Conservation (phyloP, 2,888 invertebrate genomes). For the Digitonthophagus gazella region DNA sequence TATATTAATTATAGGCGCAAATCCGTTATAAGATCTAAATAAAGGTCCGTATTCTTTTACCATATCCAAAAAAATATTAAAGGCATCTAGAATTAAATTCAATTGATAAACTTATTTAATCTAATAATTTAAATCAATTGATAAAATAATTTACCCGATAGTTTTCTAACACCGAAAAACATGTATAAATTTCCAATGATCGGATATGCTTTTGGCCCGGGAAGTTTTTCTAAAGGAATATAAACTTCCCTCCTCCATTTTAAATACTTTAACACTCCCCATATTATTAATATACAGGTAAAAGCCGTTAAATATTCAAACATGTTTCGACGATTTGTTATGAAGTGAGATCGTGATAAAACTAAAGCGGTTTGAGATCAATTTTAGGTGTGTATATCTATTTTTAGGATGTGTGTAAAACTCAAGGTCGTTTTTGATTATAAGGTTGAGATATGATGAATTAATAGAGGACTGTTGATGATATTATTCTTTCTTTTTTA, state of each 20-base stretch:
- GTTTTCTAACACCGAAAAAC: neutral
- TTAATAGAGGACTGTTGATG: no score
- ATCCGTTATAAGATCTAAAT: slow-evolving; percentile 36
- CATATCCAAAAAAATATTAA: neutral
- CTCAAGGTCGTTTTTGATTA: no score
- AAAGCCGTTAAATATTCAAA: neutral
- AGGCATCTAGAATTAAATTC: neutral
- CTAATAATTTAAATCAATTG: neutral
- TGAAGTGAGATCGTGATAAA: no score
- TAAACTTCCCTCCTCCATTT: slow-evolving; percentile 19
- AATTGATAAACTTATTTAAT: no score
- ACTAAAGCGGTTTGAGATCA: no score
- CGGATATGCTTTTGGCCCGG: slow-evolving; percentile 17
- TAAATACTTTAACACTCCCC: neutral
- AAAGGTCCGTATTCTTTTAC: slow-evolving; percentile 27
- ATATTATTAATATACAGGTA: neutral
- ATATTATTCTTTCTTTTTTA: no score
- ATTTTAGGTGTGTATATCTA: no score
- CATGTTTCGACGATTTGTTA: neutral
- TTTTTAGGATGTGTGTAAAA: no score
- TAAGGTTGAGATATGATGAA: no score
- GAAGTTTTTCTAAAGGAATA: slow-evolving; percentile 2
- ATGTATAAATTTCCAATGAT: slow-evolving; percentile 18
- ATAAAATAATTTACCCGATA: slow-evolving; percentile 10
- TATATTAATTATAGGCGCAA: slow-evolving; percentile 33